Conservation (phyloP, 2,113 vertebrate species). For the Pedetes capensis region DNA sequence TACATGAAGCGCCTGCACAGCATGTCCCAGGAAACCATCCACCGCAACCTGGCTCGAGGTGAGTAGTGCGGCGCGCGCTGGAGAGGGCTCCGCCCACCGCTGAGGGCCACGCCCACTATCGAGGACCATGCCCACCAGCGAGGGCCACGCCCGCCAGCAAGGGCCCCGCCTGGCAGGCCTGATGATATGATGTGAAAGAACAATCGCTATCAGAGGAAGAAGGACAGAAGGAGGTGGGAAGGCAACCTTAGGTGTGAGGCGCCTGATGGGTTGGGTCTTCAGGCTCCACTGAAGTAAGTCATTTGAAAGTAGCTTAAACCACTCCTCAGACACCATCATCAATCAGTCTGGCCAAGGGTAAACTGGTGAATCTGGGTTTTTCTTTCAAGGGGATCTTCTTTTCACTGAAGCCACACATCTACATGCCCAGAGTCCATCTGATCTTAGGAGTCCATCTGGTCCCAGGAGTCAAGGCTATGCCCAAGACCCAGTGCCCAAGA, state of each 20-base stretch:
- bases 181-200: background rate
- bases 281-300: background rate
- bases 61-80: constrained; percentile 73
- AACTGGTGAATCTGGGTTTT: background rate
- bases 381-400: background rate
- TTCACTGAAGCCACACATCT: background rate
- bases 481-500: background rate
- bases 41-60: constrained; percentile 90
- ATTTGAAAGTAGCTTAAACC: background rate
- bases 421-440: background rate
- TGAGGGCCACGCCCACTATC: background rate
- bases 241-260: background rate
- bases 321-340: background rate
- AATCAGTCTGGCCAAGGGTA: background rate
- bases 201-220: background rate
- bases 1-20: constrained; percentile 92
- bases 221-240: background rate
- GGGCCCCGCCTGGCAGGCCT: background rate
- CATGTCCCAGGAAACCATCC: constrained; percentile 91
- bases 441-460: background rate
- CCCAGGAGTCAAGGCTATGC: background rate
- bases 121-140: background rate
- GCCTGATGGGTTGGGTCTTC: background rate
- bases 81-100: background rate
- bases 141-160: background rate